Conservation (phyloP, 2,888 invertebrate species). For the Drepanosiphum platanoidis region DNA sequence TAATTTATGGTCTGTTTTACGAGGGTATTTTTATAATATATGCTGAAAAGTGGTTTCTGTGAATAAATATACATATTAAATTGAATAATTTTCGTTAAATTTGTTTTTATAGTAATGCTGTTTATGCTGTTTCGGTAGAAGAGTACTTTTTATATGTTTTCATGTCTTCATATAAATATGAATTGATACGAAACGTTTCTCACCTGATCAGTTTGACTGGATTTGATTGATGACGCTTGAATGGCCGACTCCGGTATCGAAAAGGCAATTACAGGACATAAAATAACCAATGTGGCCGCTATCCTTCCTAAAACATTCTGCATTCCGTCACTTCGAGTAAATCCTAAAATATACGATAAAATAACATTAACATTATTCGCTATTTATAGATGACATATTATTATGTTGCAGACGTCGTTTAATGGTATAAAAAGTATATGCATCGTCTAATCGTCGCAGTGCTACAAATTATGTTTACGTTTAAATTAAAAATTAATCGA, state of each 20-base stretch:
- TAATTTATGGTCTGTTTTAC: neutral
- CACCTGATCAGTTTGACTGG: slow-evolving; percentile 50
- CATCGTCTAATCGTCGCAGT: neutral
- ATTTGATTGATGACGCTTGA: slow-evolving; percentile 52
- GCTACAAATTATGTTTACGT: neutral
- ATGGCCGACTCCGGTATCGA: slow-evolving; percentile 48
- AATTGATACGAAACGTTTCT: neutral
- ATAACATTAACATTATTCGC: neutral
- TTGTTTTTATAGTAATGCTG: neutral
- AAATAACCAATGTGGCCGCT: slow-evolving; percentile 60
- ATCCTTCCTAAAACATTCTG: slow-evolving; percentile 59
- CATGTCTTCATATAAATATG: neutral
- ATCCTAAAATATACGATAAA: slow-evolving; percentile 23
- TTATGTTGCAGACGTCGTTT: neutral
- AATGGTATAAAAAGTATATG: neutral
- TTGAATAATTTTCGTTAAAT: slow-evolving; percentile 13
- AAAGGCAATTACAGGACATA: slow-evolving; percentile 49
- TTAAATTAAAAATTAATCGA: neutral
- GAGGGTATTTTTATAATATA: neutral
- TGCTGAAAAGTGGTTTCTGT: neutral
- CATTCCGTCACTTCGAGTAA: slow-evolving; percentile 43
- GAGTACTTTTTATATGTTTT: neutral
- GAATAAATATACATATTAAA: slow-evolving; percentile 20
- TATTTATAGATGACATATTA: too few relatives aligned
- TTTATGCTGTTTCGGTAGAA: neutral